Base-by-base conservation (phyloP, 2,797 vertebrate genomes). In the Lophotriccus pileatus region DNA sequence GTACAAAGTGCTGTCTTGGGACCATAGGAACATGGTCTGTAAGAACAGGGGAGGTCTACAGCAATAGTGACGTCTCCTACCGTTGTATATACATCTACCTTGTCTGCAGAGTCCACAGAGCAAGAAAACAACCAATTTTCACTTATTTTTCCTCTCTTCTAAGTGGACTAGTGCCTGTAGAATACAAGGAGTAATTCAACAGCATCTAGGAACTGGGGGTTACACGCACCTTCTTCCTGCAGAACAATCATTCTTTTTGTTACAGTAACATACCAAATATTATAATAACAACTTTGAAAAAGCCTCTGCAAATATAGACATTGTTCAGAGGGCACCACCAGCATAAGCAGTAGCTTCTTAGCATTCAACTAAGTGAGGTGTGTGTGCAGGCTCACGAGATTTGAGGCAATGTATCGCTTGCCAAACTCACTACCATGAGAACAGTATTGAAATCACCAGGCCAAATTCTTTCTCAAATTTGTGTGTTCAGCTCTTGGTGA, bases 11-110 rank as follows among this genome's bases (percentile, higher is more conserved):
- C 30, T 56, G 9, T 79, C 46, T 79, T 39, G 7, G 12, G 50
- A n/a, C 46, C 53, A 18, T 76, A 66, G 55, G 59, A 87, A 46
- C 34, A 53, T 0, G 0, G 14, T 8, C 10, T 44, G 8, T 44
- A 77, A 46, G 37, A 72, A 46, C 11, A 79, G 12, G 12, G 9
- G 3, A 52, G 16, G 2, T 70, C 30, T 86, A 11, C 74, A 37
- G 30, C 44, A 74, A 11, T 5, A 55, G 56, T 41, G 47, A 36
- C 0, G 0, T 25, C 9, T 47, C 24, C 32, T 67, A 25, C 27
- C 1, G 19, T 78, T 90, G 9, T 8, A 18, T 25, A 24, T 34
- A 14, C 0, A 37, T 22, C 21, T 90, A 24, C 16, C 7, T 60
- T 5, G 13, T 77, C 47, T 77, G 34, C 56, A 67, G 64, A 2